Conservation (phyloP, 1,140 invertebrate species). For the Ceratosolen solmsi region DNA sequence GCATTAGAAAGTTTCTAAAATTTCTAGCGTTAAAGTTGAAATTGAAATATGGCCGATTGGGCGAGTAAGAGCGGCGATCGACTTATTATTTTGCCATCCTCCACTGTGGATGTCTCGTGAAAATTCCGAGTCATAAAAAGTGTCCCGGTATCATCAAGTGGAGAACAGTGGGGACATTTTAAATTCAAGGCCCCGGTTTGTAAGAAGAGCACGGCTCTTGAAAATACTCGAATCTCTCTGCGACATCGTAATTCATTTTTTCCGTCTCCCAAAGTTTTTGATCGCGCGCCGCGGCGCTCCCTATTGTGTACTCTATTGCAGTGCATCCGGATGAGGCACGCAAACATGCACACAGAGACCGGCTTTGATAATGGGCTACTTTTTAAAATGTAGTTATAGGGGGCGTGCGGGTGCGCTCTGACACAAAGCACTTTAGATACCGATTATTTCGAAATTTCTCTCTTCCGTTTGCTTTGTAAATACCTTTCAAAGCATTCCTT, state of each 20-base stretch:
- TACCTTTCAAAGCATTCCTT: slow-evolving; percentile 1
- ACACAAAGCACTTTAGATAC: slow-evolving; percentile 11
- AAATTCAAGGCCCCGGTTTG: neutral
- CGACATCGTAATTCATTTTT: slow-evolving; percentile 2
- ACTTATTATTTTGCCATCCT: too few species aligned
- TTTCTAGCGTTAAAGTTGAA: too few species aligned
- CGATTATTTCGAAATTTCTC: slow-evolving; percentile 26
- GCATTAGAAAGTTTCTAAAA: too few species aligned
- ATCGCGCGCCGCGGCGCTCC: neutral
- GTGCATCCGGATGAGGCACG: neutral
- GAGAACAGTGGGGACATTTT: neutral
- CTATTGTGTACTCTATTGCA: neutral
- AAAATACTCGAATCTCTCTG: neutral
- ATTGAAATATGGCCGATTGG: too few species aligned
- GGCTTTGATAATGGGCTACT: neutral
- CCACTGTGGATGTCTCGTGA: too few species aligned
- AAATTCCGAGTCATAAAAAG: too few species aligned
- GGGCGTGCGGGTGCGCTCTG: neutral
- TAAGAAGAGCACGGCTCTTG: neutral
- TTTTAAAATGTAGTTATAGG: slow-evolving; percentile 3
- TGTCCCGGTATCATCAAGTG: too few species aligned
- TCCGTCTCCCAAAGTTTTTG: neutral
- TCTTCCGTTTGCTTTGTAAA: slow-evolving; percentile 14
- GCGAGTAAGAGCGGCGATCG: too few species aligned
- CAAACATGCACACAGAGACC: neutral